Base-by-base conservation (phyloP, 2,113 vertebrate genomes). In the Ahaetulla prasina region DNA sequence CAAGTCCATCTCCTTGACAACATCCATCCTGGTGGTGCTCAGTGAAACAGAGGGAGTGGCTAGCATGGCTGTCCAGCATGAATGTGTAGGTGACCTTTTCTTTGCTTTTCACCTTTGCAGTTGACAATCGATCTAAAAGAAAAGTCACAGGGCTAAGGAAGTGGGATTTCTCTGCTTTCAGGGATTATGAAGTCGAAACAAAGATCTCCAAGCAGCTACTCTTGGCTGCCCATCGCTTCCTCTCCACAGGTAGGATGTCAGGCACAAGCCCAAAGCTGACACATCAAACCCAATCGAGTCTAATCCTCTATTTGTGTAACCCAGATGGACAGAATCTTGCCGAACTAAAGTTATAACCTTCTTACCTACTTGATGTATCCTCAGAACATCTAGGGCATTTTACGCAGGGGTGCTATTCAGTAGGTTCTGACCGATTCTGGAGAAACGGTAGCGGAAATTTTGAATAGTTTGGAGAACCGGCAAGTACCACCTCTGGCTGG, bases 141-240 rank as follows among this genome's bases (percentile, higher is more conserved):
- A 98, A 98, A 50, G 98, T 99, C 9, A 96, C 97, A 68, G 97
- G 97, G 57, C 96, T 97, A 90, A 98, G 98, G 93, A 98, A 98
- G 68, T 53, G 97, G 0, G 99, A 99, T 94, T 99, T 99, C 97
- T 99, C 99, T 0, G 99, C 98, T 92, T 99, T 99, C 96, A 99
- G 99, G 94, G 98, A 97, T 23, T 92, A 98, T 0, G 97, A 98
- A 47, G 97, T 94, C 0, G 99, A 99, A 92, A 97, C 99, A 94
- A 99, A 99, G 97, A 98, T 99, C 86, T 99, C 99, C 2, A 98
- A 98, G 0, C 99, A 99, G 97, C 98, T 99, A 10, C 98, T 99
- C 93, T 96, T 99, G 95, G 99, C 99, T 0, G 99, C 99, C 9
- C 99, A 99, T 93, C 98, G 99, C 53, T 99, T 99, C 97, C 97